Evolutionary conservation across 2,113 vertebrate genomes (phyloP), one percentile per base, ranked within the genome.

Genomic region (Vulpes ferrilata): DNA sequence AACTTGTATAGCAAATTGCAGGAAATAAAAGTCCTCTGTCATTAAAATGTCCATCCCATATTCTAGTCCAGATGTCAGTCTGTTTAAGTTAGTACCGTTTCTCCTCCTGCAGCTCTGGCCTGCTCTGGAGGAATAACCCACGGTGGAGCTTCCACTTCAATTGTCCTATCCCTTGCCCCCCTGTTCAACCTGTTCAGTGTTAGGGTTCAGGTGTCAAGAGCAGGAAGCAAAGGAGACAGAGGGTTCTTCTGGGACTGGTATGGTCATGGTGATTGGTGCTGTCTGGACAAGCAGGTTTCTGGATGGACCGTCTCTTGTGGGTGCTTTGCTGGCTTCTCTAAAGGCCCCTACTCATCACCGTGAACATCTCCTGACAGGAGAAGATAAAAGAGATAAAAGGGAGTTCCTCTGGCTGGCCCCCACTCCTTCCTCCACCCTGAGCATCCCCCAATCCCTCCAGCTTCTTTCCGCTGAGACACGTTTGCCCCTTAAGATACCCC

Each of bases 1-100:
- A 90, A 88, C 16, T 81, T 79, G 38, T 43, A 57, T 12, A 94
- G 53, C 78, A 84, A 65, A 81, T 96, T 59, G 57, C 65, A 86
- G 35, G 57, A 51, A 87, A 92, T 88, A 22, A 20, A 92, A 53
- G 76, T 55, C 27, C 20, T 96, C 20, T 12, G 23, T 65, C 65
- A 55, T 64, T 89, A 43, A 93, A 73, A 62, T 30, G 10, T 43
- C 16, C 51, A 78, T 59, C 20, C 71, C 17, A 0, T 62, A 15
- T 59, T 35, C 48, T 5, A 73, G 38, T 30, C 13, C 69, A 90
- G 59, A n/a, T 7, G 7, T 71, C 23, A 35, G 1, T 76, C 59
- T 84, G 25, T 32, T 84, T 92, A 79, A 81, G 80, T n/a, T 35
- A 35, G 69, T 27, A 2, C 9, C 60, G 32, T 32, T 53, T 38